Conservation (phyloP, 2,113 vertebrate species). For the Salminus brasiliensis region DNA sequence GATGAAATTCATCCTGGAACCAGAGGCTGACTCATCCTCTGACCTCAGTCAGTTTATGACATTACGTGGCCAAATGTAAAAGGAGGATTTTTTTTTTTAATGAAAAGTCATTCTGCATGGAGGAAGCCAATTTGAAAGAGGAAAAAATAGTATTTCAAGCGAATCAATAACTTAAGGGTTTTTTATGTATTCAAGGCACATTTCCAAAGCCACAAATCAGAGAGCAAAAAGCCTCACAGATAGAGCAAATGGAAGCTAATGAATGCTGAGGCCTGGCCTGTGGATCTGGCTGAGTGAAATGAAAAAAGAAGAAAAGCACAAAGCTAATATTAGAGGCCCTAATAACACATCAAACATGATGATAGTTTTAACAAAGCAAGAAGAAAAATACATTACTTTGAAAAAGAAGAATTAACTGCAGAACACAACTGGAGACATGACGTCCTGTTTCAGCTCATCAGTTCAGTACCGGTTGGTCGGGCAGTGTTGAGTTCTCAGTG, state of each 20-base stretch:
- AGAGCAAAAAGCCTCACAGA: constrained; percentile 32
- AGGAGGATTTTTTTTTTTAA: constrained; percentile 17
- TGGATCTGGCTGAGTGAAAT: neutral
- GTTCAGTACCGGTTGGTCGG: neutral
- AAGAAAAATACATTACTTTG: neutral
- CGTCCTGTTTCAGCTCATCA: neutral
- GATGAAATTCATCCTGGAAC: neutral
- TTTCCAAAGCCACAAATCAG: constrained; percentile 25
- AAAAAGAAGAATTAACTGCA: neutral
- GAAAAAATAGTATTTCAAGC: constrained; percentile 23
- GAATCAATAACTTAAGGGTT: constrained; percentile 32
- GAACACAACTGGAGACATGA: constrained; percentile 4
- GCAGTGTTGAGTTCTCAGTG: neutral
- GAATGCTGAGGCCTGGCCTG: constrained; percentile 7
- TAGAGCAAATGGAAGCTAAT: constrained; percentile 47
- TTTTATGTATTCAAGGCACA: constrained; percentile 48
- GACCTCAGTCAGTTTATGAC: constrained; percentile 18
- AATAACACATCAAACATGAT: constrained; percentile 22
- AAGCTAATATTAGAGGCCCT: constrained; percentile 1
- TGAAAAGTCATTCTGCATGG: constrained; percentile 16
- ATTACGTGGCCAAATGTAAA: constrained; percentile 13
- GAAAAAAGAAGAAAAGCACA: neutral
- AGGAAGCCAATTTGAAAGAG: constrained; percentile 23
- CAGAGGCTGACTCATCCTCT: constrained; percentile 32
- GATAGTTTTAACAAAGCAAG: constrained; percentile 26